These are phyloP conservation scores for Notolabrus celidotus DNA, from an alignment of 2,797 vertebrate genomes.

Conservation along the genomic window DNA sequence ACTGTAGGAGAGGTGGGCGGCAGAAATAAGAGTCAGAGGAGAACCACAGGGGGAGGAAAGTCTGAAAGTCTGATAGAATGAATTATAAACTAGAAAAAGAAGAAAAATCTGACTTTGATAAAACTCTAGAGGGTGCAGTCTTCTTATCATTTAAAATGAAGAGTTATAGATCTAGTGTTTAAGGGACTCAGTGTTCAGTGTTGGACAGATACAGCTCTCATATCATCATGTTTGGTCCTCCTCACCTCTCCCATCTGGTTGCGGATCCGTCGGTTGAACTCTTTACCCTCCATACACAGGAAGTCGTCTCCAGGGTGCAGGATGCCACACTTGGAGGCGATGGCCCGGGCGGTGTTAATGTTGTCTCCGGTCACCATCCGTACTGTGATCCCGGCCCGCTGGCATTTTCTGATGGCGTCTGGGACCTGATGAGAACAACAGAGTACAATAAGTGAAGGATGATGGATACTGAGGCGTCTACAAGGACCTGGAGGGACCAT, in stretches of 20 bases:
- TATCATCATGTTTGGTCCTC: neutral
- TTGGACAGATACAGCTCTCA: neutral
- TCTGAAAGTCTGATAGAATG: no score
- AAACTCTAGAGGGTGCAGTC: neutral
- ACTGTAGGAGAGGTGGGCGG: no score
- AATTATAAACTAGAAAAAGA: no score
- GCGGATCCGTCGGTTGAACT: constrained; percentile 95
- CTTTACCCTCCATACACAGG: constrained; percentile 95
- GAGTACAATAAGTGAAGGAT: no score
- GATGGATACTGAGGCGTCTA: neutral
- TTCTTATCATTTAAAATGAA: neutral
- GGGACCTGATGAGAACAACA: constrained; percentile 86
- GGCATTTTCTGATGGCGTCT: constrained; percentile 96
- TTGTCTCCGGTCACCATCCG: constrained; percentile 99
- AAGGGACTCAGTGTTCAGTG: no score
- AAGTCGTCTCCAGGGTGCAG: constrained; percentile 95
- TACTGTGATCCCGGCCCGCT: constrained; percentile 96
- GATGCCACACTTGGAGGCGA: constrained; percentile 96
- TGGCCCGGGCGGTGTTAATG: constrained; percentile 96
- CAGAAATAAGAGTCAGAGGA: no score
- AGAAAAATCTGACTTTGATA: no score
- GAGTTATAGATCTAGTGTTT: neutral
- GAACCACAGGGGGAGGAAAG: no score
- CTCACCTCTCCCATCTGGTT: constrained; percentile 94
- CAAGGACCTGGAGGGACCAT: neutral